These are phyloP conservation scores for Orchesella cincta DNA, from an alignment of 1,140 invertebrate genomes.

Conservation along the genomic window DNA sequence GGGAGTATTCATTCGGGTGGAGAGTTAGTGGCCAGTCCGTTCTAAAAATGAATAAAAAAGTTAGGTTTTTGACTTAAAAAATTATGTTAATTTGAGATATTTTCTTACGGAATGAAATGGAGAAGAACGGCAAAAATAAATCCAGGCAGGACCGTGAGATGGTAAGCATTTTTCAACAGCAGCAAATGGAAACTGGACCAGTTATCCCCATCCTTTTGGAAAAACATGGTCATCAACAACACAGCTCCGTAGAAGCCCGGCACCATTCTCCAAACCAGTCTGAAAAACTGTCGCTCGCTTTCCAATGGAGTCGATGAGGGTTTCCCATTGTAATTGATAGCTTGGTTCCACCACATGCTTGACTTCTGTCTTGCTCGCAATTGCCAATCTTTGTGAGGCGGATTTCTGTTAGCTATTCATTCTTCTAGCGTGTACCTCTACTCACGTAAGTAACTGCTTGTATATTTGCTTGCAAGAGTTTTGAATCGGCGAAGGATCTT, in stretches of 20 bases:
- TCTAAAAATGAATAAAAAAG: constrained; percentile 30
- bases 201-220: constrained; percentile 21
- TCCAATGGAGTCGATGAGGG: constrained; percentile 27
- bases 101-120: constrained; percentile 42
- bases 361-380: too few relatives aligned
- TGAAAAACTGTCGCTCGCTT: constrained; percentile 44
- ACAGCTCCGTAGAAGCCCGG: constrained; percentile 45
- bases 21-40: constrained; percentile 37
- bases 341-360: constrained; percentile 37
- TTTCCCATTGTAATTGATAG: constrained; percentile 30
- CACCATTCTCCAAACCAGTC: constrained; percentile 33
- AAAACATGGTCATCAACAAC: constrained; percentile 40
- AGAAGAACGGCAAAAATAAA: constrained; percentile 31
- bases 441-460: too few relatives aligned
- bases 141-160: constrained; percentile 42
- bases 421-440: too few relatives aligned
- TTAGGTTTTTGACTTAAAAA: background rate
- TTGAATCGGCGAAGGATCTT: too few relatives aligned
- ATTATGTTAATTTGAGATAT: constrained; percentile 4
- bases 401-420: too few relatives aligned
- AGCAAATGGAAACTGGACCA: constrained; percentile 47
- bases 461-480: too few relatives aligned
- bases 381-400: too few relatives aligned
- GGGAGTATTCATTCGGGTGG: constrained; percentile 27
- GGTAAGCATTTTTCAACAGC: constrained; percentile 42